Base-by-base conservation (phyloP, 2,888 invertebrate genomes). In the Torymus tubicola region DNA sequence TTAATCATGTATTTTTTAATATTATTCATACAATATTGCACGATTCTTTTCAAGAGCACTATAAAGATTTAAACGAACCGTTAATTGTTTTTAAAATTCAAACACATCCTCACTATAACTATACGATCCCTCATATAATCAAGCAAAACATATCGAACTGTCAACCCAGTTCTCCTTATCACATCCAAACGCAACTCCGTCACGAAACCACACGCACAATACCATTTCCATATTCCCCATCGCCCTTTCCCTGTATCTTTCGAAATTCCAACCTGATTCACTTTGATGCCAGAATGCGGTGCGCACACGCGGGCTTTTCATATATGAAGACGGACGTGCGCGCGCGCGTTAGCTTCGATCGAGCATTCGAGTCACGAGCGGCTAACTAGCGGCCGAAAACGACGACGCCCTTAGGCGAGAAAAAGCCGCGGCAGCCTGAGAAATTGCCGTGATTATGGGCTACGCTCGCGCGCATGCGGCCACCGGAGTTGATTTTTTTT, bases 281-380 rank as follows among this genome's bases (percentile, higher is more conserved):
- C 58, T 58, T 61, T n/a, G 67, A 31, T 8, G 64, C 58, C 21
- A n/a, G 57, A 12, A 18, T n/a, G n/a, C n/a, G n/a, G n/a, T n/a
- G n/a, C 53, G 24, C 16, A 18, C 2, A 24, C 24, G 3, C 2
- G 18, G 12, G 8, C 16, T 53, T 75, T 68, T 75, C 60, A 68
- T 58, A n/a, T n/a, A n/a, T n/a, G 75, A 75, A 68, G 68, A 68
- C 21, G 31, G 75, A 68, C 75, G 68, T 67, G 53, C 21, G 52
- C 11, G 14, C 21, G 18, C n/a, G 69, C 53, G 61, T 61, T 53
- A 18, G 71, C 52, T 14, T 21, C 55, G 42, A 63, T 73, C 55
- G 50, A 31, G 24, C 53, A 64, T 64, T 55, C 72, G 64, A 64
- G 72, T 57, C 73, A 65, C 73, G 57, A n/a, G n/a, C 57, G 50